Percentiles rank a stretch among this genome's conserved stretches.
These are phyloP conservation scores for Cathartes aura DNA, from an alignment of 2,113 vertebrate species.

Conservation along the genomic window DNA sequence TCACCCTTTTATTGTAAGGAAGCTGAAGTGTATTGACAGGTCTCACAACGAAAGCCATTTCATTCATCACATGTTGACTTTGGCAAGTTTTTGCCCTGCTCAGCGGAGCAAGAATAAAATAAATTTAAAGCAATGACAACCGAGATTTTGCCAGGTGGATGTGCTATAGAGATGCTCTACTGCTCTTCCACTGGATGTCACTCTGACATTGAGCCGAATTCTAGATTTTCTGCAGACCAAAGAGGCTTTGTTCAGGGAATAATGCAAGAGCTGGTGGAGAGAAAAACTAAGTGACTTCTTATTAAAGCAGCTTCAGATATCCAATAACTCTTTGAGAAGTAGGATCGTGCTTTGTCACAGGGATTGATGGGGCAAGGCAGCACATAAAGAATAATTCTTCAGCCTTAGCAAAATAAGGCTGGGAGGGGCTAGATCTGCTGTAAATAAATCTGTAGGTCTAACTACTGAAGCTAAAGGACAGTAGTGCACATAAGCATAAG, in stretches of 20 bases:
- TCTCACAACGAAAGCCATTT: not conserved
- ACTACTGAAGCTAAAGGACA: not conserved
- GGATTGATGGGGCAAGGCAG: not conserved
- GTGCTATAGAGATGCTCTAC: not conserved
- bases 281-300: conserved; percentile 7
- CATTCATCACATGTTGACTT: conserved; percentile 27
- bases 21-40: conserved; percentile 11
- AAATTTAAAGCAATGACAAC: not conserved
- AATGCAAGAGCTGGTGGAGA: not conserved
- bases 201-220: conserved; percentile 41
- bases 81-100: conserved; percentile 17
- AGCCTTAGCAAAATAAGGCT: not conserved
- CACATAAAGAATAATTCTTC: not conserved
- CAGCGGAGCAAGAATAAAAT: not conserved
- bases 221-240: not conserved
- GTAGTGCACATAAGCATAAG: not conserved
- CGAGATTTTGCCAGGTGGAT: not conserved
- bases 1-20: not conserved
- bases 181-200: conserved; percentile 32
- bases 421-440: not conserved
- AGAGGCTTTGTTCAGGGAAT: conserved; percentile 25
- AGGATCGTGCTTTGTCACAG: not conserved
- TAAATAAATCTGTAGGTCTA: not conserved
- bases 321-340: not conserved
- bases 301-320: conserved; percentile 1